Evolutionary conservation across 2,888 invertebrate species (phyloP).

Genomic region (Tortricodes alternella): DNA sequence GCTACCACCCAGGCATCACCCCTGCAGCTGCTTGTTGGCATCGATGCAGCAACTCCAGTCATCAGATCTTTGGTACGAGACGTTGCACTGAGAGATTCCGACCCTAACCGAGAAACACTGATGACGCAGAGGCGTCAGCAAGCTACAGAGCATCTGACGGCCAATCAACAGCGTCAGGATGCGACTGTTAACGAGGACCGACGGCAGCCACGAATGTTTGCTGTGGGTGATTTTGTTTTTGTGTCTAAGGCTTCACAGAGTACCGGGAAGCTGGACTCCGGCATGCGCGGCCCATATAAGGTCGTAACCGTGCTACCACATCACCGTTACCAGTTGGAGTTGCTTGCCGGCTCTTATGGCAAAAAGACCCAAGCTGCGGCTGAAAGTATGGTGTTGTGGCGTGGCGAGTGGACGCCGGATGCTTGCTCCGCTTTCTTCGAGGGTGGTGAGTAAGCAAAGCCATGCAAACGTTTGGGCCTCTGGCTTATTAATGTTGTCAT

Average conservation of each 20-base stretch:
- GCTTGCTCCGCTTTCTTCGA: too few species aligned
- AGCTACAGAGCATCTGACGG: background rate
- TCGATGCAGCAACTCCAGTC: conserved; percentile 30
- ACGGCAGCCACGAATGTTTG: background rate
- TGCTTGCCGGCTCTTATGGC: background rate
- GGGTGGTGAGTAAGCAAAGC: too few species aligned
- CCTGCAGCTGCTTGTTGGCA: conserved; percentile 32
- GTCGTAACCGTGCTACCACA: background rate
- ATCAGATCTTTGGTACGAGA: conserved; percentile 32
- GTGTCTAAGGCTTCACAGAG: background rate
- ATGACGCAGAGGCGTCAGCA: background rate
- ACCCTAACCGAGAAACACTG: conserved; percentile 1
- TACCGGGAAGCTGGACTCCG: background rate
- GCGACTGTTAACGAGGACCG: background rate
- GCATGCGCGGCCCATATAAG: background rate
- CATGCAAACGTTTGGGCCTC: too few species aligned
- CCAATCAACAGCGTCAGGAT: background rate
- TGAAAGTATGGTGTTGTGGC: background rate
- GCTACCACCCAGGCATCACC: conserved; percentile 31
- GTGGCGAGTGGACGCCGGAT: background rate
- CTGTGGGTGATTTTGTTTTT: background rate
- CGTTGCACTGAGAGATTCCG: conserved; percentile 18
- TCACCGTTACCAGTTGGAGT: background rate
- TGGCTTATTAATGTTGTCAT: too few species aligned
- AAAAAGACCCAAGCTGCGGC: background rate